A percentile compares a stretch with the other conserved stretches of the same genome.
Conservation (phyloP, 2,888 invertebrate genomes). For the Apamea epomidion region DNA sequence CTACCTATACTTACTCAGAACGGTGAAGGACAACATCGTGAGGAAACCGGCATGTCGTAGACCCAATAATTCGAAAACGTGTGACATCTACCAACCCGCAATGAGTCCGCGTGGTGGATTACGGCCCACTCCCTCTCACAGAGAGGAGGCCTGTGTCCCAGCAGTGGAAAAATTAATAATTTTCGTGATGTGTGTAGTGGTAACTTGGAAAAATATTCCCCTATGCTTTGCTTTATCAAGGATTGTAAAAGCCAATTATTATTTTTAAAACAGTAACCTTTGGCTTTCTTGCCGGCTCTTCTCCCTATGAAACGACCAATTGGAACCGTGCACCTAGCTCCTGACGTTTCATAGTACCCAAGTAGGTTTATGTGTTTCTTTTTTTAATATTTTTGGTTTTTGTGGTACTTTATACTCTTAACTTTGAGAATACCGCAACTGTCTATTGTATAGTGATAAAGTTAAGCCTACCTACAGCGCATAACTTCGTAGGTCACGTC, state of each 20-base stretch:
- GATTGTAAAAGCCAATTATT: not conserved
- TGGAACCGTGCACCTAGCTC: not conserved
- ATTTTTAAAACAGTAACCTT: not conserved
- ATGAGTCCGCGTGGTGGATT: not conserved
- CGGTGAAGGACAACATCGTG: not conserved
- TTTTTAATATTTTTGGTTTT: too few species aligned
- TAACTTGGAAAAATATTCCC: not conserved
- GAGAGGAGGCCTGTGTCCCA: not conserved
- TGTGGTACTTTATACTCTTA: too few species aligned
- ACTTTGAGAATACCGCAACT: not conserved
- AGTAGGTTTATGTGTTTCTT: not conserved
- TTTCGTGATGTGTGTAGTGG: too few species aligned
- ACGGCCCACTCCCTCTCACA: not conserved
- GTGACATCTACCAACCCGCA: not conserved
- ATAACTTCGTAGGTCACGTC: slow-evolving; percentile 3
- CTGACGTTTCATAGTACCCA: not conserved
- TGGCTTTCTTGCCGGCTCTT: not conserved
- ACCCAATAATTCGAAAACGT: not conserved
- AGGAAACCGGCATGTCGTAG: not conserved
- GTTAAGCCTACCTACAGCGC: not conserved
- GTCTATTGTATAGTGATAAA: not conserved
- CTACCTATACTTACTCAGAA: not conserved
- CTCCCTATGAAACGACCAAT: not conserved
- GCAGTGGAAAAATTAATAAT: too few species aligned
- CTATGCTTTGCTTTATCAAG: not conserved